Conservation (phyloP, 2,888 invertebrate species). For the Lutraria lutraria region DNA sequence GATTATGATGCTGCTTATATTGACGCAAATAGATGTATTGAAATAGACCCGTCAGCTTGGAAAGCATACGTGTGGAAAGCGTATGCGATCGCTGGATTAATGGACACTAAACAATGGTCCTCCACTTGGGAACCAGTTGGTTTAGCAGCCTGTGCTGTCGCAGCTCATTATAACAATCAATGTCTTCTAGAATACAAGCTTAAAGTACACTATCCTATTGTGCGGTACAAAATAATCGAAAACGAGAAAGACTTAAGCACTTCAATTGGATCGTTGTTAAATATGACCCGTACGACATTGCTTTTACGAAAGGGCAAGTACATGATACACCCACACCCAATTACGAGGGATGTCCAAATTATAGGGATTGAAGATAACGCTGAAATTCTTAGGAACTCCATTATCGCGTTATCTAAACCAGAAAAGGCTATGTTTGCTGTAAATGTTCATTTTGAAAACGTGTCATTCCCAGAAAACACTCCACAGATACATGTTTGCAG, state of each 20-base stretch:
- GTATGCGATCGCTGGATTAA: slow-evolving; percentile 47
- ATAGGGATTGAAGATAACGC: slow-evolving; percentile 28
- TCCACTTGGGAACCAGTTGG: slow-evolving; percentile 33
- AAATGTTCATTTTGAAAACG: slow-evolving; percentile 56
- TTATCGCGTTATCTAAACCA: neutral
- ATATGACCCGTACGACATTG: slow-evolving; percentile 43
- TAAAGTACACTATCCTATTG: slow-evolving; percentile 54
- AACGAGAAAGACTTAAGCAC: slow-evolving; percentile 3
- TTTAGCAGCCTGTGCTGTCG: slow-evolving; percentile 50
- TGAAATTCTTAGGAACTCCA: neutral
- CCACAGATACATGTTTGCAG: neutral
- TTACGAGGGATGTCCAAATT: slow-evolving; percentile 36
- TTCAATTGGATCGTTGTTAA: slow-evolving; percentile 3
- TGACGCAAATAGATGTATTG: slow-evolving; percentile 54
- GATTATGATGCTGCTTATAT: slow-evolving; percentile 53
- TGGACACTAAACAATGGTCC: slow-evolving; percentile 21
- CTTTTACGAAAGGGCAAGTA: slow-evolving; percentile 45
- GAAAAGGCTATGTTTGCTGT: neutral
- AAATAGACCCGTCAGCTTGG: slow-evolving; percentile 38
- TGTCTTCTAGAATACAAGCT: slow-evolving; percentile 42
- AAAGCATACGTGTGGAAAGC: slow-evolving; percentile 59
- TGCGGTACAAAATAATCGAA: slow-evolving; percentile 32
- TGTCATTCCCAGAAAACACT: slow-evolving; percentile 31
- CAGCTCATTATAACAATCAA: slow-evolving; percentile 37
- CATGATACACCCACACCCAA: neutral